phyloP scores from a whole-genome alignment of 2,113 vertebrate genomes.

The Mustela lutreola region DNA sequence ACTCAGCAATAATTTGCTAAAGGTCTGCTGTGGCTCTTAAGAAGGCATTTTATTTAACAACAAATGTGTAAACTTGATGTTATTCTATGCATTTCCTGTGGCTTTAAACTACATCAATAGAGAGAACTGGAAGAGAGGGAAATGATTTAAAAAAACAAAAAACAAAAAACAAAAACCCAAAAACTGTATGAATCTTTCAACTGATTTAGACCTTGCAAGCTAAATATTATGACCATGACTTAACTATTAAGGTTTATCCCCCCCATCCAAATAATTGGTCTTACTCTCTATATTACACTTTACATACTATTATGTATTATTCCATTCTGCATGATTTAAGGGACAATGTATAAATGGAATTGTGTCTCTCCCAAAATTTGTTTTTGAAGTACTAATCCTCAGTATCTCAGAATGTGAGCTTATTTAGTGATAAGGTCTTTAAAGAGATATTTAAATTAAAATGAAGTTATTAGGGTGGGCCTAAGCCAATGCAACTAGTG shows the following conservation, averaged over 20 bases:
- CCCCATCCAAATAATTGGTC: background rate
- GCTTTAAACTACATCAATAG: background rate
- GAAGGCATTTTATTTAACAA: constrained; percentile 70
- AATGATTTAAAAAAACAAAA: background rate
- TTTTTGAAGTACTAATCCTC: background rate
- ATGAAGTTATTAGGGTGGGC: background rate
- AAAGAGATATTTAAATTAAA: background rate
- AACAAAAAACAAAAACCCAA: no score
- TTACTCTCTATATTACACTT: background rate
- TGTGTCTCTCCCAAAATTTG: background rate
- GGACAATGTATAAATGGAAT: background rate
- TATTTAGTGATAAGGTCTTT: background rate
- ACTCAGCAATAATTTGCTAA: constrained; percentile 60
- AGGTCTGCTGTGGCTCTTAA: constrained; percentile 51
- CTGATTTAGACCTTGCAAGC: background rate
- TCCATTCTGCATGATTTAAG: background rate
- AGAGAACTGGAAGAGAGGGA: background rate
- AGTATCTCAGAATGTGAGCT: background rate
- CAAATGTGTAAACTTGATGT: constrained; percentile 39
- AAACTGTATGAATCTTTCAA: background rate
- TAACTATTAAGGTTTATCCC: background rate
- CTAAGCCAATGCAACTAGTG: background rate
- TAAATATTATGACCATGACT: constrained; percentile 11
- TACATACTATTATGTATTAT: background rate
- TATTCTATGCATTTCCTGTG: constrained; percentile 37